Evolutionary conservation across 2,797 vertebrate genomes (phyloP), one percentile per base, ranked within the genome.

Genomic region (Lerista edwardsae): DNA sequence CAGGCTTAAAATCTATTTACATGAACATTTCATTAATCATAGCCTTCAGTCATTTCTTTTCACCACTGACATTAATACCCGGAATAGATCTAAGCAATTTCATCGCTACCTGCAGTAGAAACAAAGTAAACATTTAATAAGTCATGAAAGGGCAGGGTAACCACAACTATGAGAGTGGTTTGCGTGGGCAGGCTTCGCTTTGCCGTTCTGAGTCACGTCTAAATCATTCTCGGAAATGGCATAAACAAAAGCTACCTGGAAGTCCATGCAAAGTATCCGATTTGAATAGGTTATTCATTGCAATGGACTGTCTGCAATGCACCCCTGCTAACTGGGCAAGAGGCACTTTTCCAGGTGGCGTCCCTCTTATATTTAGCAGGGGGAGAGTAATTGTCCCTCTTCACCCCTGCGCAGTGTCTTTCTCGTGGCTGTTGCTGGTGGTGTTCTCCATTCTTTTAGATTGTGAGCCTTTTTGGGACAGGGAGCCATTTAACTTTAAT

Each of bases 261-360:
- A 88, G 82, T 90, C 84, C 74, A 83, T 71, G 83, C 41, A 87
- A 51, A 86, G 15, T 9, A 41, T 31, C 64, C 34, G 25, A 61
- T 29, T 67, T 75, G 61, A 25, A 75, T 82, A 80, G 76, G 88
- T 87, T 93, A 90, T 90, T 86, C 84, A 89, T 81, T 79, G 65
- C 64, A 86, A 41, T n/a, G n/a, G n/a, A n/a, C n/a, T n/a, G n/a
- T n/a, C n/a, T n/a, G n/a, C n/a, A n/a, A n/a, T n/a, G n/a, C n/a
- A n/a, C n/a, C n/a, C n/a, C n/a, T n/a, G n/a, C n/a, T n/a, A n/a
- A n/a, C n/a, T n/a, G n/a, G n/a, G n/a, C n/a, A n/a, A n/a, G n/a
- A n/a, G n/a, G n/a, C n/a, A n/a, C n/a, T n/a, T n/a, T n/a, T n/a
- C n/a, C n/a, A n/a, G n/a, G n/a, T n/a, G n/a, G n/a, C n/a, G n/a